Evolutionary conservation across 1,140 invertebrate species (phyloP), one percentile per base, ranked within the genome.

Genomic region (Drosophila ercepeae): DNA sequence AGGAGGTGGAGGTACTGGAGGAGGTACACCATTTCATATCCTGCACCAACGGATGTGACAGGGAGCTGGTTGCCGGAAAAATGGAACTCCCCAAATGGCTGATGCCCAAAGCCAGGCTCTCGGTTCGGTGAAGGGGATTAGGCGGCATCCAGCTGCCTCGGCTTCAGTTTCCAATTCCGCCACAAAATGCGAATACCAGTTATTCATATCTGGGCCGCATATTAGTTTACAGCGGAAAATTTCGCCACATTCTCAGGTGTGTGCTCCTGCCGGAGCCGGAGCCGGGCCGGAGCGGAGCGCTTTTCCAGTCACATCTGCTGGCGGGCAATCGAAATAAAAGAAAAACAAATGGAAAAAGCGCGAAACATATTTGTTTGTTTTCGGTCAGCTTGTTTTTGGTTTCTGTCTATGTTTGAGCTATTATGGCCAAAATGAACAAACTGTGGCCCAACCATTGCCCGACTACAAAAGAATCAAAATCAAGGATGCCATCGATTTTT

Each of bases 11-110:
- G 46, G n/a, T n/a, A n/a, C n/a, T n/a, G 8, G 4, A 1, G 13
- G 21, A 1, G 6, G 2, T 9, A 61, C 57, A 61, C 67, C 76
- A 65, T 77, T 88, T 86, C 81, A 86, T 86, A 86, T 86, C 81
- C 81, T 79, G 72, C 77, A 63, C 73, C 46, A 68, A 53, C 81
- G 82, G 81, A 88, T 73, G 82, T 81, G 81, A 70, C 71, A 63
- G 78, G 54, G 64, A 61, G 52, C 54, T 11, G 46, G 29, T 32
- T 32, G 29, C 29, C 41, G 8, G 58, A 27, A 44, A 63, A 39
- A 63, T 59, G 54, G 41, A 63, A 63, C 60, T 46, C 41, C 39
- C 39, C 39, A 39, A 39, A 54, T 25, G 63, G 45, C 65, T 64
- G 74, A 53, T 39, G 63, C 45, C 75, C 68, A 84, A 83, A 84